Base-by-base conservation (phyloP, 2,888 invertebrate species). In the Erebia epiphron region DNA sequence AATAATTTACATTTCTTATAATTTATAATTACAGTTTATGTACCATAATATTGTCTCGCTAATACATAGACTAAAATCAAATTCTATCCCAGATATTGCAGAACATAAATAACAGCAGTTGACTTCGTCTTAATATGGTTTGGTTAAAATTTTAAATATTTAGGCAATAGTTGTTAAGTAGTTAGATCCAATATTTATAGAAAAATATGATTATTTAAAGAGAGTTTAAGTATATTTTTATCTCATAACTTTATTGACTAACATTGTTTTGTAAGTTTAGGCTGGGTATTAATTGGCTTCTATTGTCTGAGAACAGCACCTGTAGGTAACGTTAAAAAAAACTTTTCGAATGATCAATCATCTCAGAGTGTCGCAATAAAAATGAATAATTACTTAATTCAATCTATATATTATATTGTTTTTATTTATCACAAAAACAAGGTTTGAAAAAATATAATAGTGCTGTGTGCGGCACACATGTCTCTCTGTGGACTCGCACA, bases 51-150 rank as follows among this genome's bases (percentile, higher is more conserved):
- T 91, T 92, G 90, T 91, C 91, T 86, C 83, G 83, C 86, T 89
- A 90, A 89, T 88, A 86, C 83, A 80, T 85, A 83, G 80, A 84
- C 82, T 81, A 83, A 82, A 82, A 81, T 76, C 69, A 77, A 79
- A 83, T 86, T 90, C 88, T 86, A 90, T 90, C 90, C 88, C 91
- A 90, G 91, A 91, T 88, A 89, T 85, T 82, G 84, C 86, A 87
- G 86, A 90, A 87, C 79, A 78, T 80, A 80, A 82, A 79, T 81
- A 81, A 87, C 84, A 86, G 86, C 85, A 83, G 71, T 75, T 76
- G 79, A 86, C 79, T 82, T 84, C 79, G 79, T 79, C 85, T 79
- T 80, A 77, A 78, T 74, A 78, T 41, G 18, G 21, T 49, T 26
- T 49, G 46, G 21, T 46, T 62, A 61, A 43, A 18, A 11, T 61